Base-by-base conservation (phyloP, 2,797 vertebrate species). In the Melanotaenia parkinsoni region DNA sequence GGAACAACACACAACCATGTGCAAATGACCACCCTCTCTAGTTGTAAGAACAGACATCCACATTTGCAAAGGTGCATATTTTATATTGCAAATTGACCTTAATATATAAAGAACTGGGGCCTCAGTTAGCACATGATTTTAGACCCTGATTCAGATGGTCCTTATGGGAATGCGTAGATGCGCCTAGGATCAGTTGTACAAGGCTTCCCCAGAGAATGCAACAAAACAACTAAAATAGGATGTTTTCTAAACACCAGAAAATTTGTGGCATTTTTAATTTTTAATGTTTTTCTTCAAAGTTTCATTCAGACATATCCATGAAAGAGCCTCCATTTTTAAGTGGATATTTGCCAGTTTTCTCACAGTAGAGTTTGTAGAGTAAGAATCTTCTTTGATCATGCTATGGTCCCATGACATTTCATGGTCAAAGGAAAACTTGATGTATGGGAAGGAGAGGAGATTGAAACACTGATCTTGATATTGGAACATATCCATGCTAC, bases 1-100 rank as follows among this genome's bases (percentile, higher is more conserved):
- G 73, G 26, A 40, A 38, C 83, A 87, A 45, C 38, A 64, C 10
- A 9, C 13, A 20, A 2, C 60, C 14, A 1, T 32, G 51, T 24
- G 53, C 26, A 53, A 67, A 33, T 28, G 3, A 28, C 7, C 26
- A 4, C 28, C 16, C 11, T 26, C 5, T 70, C 10, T 67, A 30
- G 40, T 30, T 30, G 6, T 26, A n/a, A 57, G 71, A 53, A 58
- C 18, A 66, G 10, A 59, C 13, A 35, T 9, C 16, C 8, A 61
- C 11, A 30, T 18, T 28, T 40, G 51, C 14, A 9, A 24, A 20
- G 10, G 13, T 24, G 18, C 5, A 50, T 2, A 22, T 56, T 24
- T 50, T 33, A 51, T 63, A 50, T 74, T 74, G 40, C 58, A 24
- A 59, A 40, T 14, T 59, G 43, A 62, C 22, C 38, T 14, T 69